Evolutionary conservation across 2,797 vertebrate genomes (phyloP), one percentile per base, ranked within the genome.

Genomic region (Microchirus variegatus): DNA sequence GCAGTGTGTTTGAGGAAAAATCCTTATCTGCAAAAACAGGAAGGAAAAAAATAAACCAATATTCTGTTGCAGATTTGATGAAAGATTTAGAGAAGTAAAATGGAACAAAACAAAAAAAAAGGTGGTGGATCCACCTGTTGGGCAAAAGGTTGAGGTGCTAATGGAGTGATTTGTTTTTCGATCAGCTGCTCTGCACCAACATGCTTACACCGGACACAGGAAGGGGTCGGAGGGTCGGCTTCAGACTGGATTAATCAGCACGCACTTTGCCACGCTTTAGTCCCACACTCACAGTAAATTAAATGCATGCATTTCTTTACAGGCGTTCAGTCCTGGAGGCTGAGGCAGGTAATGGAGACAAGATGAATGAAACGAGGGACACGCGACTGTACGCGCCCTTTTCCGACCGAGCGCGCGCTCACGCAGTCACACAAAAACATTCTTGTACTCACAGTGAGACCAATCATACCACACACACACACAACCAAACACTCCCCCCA

Each of bases 231-330:
- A 46, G 42, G 77, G 58, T 48, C 18, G 19, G 43, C 52, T 45
- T 66, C 67, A 6, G 73, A 77, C 58, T 31, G 72, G 72, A 62
- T 78, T 63, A 3, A 59, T 63, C 46, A 10, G 54, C 64, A 66
- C 74, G 18, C 66, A 50, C 68, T 38, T 38, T 65, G 4, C 38
- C 70, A 67, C 63, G 13, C 67, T 35, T 35, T 41, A 35, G 26
- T 35, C 54, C 53, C 15, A 5, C 67, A 36, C 75, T 75, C 69
- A 38, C 59, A 15, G 67, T 59, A 76, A 87, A 89, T 86, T 75
- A 86, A 84, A 88, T 46, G 77, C 85, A 87, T 82, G 84, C 87
- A 73, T 79, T 69, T 75, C 82, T 88, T 86, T 82, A 84, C 83
- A 85, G 80, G 79, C 78, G 59, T 84, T 83, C 41, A 42, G 78